Evolutionary conservation across 2,113 vertebrate genomes (phyloP).

Genomic region (Phyllostomus hastatus): DNA sequence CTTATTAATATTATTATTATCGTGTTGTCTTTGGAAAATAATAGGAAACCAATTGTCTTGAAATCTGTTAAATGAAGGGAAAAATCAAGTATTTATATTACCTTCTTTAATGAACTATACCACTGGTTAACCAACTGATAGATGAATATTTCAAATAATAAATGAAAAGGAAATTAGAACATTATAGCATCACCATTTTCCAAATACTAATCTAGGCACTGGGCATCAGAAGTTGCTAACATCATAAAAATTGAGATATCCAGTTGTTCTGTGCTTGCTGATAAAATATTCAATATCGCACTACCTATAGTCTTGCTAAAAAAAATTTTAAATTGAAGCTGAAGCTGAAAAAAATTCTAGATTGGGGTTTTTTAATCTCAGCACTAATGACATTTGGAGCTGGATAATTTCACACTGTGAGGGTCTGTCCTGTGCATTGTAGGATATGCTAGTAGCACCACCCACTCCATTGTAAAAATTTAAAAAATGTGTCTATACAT

Average conservation of each 20-base stretch:
- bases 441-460: not conserved
- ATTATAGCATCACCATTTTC: not conserved
- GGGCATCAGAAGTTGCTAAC: constrained; percentile 25
- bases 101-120: not conserved
- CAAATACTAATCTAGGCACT: not conserved
- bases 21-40: not conserved
- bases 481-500: not conserved
- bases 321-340: not conserved
- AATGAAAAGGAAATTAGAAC: constrained; percentile 35
- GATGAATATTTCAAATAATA: constrained; percentile 24
- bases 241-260: constrained; percentile 7
- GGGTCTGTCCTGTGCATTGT: not conserved
- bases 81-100: not conserved
- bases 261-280: not conserved
- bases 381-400: not conserved
- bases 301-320: not conserved
- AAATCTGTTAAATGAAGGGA: not conserved
- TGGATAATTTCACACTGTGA: not conserved
- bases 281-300: not conserved
- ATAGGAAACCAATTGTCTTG: not conserved
- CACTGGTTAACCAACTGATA: not conserved
- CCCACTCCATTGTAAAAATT: not conserved
- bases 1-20: not conserved
- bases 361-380: not conserved
- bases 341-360: constrained; percentile 3